phyloP scores from a whole-genome alignment of 2,113 vertebrate genomes.

The Ptilonorhynchus violaceus region DNA sequence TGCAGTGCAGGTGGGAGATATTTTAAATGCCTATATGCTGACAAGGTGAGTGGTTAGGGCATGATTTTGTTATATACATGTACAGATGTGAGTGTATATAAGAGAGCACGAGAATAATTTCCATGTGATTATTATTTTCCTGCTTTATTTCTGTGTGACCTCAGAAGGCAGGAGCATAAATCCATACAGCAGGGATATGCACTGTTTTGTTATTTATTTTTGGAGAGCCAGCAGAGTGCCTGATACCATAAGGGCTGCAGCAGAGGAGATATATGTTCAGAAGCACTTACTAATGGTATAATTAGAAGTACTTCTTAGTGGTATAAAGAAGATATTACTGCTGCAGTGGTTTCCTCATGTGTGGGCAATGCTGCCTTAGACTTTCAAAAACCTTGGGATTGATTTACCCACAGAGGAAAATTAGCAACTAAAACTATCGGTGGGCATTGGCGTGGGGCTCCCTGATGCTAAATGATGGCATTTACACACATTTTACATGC shows the following conservation, averaged over 20 bases:
- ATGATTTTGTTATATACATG: not conserved
- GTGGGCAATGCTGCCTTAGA: not conserved
- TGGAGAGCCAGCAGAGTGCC: not conserved
- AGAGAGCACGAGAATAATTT: not conserved
- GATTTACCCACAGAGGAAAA: not conserved
- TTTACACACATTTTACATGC: not conserved
- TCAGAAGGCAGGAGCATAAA: not conserved
- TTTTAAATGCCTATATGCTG: conserved; percentile 23
- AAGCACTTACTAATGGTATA: not conserved
- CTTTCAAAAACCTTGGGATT: not conserved
- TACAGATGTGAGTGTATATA: not conserved
- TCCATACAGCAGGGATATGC: not conserved
- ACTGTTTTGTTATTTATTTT: not conserved
- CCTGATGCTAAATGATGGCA: not conserved
- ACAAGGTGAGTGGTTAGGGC: conserved; percentile 49
- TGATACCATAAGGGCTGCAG: not conserved
- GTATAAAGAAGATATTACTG: not conserved
- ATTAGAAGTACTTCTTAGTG: not conserved
- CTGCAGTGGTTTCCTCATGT: not conserved
- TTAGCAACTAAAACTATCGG: not conserved
- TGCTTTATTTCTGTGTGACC: not conserved
- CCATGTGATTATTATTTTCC: not conserved
- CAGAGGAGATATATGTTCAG: not conserved
- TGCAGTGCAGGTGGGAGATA: conserved; percentile 17
- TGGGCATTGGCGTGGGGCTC: not conserved